Percentiles rank a stretch among this genome's conserved stretches.
Evolutionary conservation across 2,888 invertebrate genomes (phyloP).

Genomic region (Leuctra nigra): DNA sequence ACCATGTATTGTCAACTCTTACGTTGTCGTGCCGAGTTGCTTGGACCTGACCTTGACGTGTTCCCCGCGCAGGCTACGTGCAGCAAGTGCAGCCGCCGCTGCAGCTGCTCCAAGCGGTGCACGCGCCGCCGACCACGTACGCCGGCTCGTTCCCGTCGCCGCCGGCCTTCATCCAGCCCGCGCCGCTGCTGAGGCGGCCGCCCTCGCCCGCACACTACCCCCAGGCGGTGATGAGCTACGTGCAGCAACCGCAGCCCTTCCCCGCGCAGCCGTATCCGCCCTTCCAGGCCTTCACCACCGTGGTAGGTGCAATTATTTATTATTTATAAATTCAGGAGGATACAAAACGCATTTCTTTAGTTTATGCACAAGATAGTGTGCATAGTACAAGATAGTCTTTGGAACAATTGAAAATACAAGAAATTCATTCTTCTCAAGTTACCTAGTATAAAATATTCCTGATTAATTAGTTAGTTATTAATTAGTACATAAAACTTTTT

Average conservation of each 20-base stretch:
- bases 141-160: constrained; percentile 23
- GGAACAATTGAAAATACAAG: too few relatives aligned
- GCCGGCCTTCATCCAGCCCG: constrained; percentile 20
- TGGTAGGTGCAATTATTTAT: constrained; percentile 23
- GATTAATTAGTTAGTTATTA: too few relatives aligned
- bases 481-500: too few relatives aligned
- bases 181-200: constrained; percentile 20
- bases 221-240: constrained; percentile 13
- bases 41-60: too few relatives aligned
- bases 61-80: constrained; percentile 20
- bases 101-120: constrained; percentile 14
- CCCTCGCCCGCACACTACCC: constrained; percentile 25
- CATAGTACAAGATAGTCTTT: too few relatives aligned
- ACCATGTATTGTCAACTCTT: too few relatives aligned
- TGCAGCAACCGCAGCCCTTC: constrained; percentile 24
- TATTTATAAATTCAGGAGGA: background rate
- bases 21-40: too few relatives aligned
- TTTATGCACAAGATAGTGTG: background rate
- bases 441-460: too few relatives aligned
- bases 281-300: constrained; percentile 26
- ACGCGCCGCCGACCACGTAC: constrained; percentile 22
- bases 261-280: constrained; percentile 23
- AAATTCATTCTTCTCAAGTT: too few relatives aligned
- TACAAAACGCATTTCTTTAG: background rate
- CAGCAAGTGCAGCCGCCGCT: constrained; percentile 16